Evolutionary conservation across 2,113 vertebrate species (phyloP).

Genomic region (Micronycteris hirsuta): DNA sequence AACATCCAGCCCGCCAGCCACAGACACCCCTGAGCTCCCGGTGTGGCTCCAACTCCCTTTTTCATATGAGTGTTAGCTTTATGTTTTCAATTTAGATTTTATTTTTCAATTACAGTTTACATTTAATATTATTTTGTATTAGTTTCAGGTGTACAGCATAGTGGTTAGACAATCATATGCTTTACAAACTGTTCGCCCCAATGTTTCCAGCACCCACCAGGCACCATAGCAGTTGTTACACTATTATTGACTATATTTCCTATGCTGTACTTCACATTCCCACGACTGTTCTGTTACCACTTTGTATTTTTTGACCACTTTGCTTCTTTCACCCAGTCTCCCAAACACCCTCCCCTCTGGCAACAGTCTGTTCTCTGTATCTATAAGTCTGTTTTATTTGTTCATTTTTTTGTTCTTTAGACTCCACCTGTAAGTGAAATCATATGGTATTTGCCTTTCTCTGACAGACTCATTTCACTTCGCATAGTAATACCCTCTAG

Average conservation of each 20-base stretch:
- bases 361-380: neutral
- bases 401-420: neutral
- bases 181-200: neutral
- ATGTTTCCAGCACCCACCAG: neutral
- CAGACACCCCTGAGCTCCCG: neutral
- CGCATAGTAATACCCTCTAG: neutral
- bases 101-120: neutral
- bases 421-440: neutral
- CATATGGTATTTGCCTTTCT: neutral
- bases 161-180: neutral
- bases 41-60: neutral
- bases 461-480: neutral
- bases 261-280: neutral
- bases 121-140: neutral
- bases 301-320: neutral
- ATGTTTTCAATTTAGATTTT: neutral
- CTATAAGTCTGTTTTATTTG: neutral
- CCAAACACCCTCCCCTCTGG: neutral
- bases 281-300: neutral
- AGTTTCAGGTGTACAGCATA: neutral
- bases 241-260: neutral
- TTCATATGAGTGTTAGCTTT: neutral
- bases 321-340: neutral
- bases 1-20: neutral
- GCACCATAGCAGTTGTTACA: neutral